Conservation (phyloP, 2,888 invertebrate genomes). For the Agriopis aurantiaria region DNA sequence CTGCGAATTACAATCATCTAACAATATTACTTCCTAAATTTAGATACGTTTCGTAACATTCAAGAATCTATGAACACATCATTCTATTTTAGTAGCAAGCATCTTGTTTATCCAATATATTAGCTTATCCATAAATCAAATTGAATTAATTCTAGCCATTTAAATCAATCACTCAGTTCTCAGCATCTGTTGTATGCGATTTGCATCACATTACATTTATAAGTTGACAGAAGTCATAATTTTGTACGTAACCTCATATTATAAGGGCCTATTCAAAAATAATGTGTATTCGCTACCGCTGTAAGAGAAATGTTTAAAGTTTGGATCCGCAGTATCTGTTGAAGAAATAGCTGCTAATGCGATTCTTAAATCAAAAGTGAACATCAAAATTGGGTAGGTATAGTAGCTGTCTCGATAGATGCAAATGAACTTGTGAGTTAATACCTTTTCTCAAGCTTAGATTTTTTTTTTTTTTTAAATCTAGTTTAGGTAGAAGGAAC, state of each 20-base stretch:
- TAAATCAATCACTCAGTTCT: conserved; percentile 21
- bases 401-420: too few relatives aligned
- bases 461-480: too few relatives aligned
- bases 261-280: background rate
- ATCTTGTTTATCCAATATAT: conserved; percentile 10
- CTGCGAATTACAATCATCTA: too few relatives aligned
- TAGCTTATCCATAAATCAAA: conserved; percentile 21
- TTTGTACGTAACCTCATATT: background rate
- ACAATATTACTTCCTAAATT: too few relatives aligned
- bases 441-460: too few relatives aligned
- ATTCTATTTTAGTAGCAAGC: conserved; percentile 13
- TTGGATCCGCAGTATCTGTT: too few relatives aligned
- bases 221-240: conserved; percentile 1
- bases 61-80: background rate
- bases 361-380: too few relatives aligned
- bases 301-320: too few relatives aligned
- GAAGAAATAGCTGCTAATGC: too few relatives aligned
- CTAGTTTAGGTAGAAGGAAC: too few relatives aligned
- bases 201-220: conserved; percentile 9
- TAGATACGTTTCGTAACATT: background rate
- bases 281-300: background rate
- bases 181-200: conserved; percentile 24
- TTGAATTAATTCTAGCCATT: conserved; percentile 12
- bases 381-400: too few relatives aligned
- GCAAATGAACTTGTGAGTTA: too few relatives aligned